Conservation (phyloP, 2,797 vertebrate species). For the Sebastes vulpes region DNA sequence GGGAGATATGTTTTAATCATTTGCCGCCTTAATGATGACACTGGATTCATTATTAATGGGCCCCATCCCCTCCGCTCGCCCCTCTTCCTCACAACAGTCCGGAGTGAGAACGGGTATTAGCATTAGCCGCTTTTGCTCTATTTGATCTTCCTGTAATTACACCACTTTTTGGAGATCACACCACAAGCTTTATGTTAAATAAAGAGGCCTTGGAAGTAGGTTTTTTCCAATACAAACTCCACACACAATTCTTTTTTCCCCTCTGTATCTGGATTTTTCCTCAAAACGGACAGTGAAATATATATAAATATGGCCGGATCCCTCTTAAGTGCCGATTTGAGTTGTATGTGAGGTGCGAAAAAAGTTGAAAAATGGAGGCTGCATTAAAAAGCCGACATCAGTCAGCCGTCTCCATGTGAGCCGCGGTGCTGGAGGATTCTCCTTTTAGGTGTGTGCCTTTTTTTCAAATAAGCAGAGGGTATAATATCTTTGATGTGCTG, state of each 20-base stretch:
- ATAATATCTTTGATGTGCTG: constrained; percentile 53
- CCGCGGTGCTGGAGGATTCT: neutral
- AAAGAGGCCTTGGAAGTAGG: constrained; percentile 65
- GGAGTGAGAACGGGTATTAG: constrained; percentile 80
- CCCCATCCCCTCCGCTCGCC: constrained; percentile 65
- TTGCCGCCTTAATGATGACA: constrained; percentile 91
- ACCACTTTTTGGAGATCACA: constrained; percentile 81
- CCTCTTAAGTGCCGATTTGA: neutral
- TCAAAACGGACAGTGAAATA: neutral
- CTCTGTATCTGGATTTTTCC: neutral
- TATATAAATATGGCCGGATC: neutral
- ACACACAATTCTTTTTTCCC: constrained; percentile 44
- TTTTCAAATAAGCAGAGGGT: constrained; percentile 38
- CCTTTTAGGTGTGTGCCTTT: constrained; percentile 25
- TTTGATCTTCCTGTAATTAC: constrained; percentile 92
- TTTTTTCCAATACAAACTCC: constrained; percentile 39
- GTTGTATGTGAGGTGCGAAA: neutral
- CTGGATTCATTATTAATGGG: constrained; percentile 94
- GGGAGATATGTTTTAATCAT: constrained; percentile 94
- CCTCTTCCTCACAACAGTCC: constrained; percentile 72
- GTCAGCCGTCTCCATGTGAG: constrained; percentile 10
- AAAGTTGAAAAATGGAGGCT: neutral
- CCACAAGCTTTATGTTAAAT: constrained; percentile 76
- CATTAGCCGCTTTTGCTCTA: constrained; percentile 81
- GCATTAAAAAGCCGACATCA: constrained; percentile 13